phyloP scores from a whole-genome alignment of 2,888 invertebrate genomes.

The Apantesis nais region DNA sequence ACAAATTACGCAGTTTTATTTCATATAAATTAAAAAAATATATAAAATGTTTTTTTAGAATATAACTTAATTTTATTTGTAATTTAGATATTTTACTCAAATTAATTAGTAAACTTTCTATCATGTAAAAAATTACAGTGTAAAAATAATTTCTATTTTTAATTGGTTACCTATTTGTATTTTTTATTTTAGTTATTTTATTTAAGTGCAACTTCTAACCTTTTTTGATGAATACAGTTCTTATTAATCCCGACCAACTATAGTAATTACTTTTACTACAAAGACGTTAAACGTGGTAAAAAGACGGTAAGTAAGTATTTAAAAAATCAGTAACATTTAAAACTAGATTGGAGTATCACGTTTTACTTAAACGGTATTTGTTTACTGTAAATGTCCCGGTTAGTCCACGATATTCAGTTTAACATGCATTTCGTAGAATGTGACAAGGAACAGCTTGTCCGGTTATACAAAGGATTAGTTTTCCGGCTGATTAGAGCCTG shows the following conservation, averaged over 20 bases:
- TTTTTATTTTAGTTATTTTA: background rate
- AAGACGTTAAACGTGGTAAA: background rate
- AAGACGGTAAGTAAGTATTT: background rate
- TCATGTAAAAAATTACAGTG: too few species aligned
- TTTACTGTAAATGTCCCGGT: background rate
- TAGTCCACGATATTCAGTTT: background rate
- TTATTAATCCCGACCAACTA: background rate
- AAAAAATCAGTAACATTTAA: background rate
- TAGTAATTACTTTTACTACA: background rate
- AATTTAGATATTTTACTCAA: background rate
- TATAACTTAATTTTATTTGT: background rate
- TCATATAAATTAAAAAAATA: too few species aligned
- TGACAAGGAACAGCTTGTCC: background rate
- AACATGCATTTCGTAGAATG: background rate
- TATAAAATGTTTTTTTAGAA: background rate
- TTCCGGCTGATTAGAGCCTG: background rate
- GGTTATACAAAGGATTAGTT: background rate
- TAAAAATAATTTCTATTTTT: too few species aligned
- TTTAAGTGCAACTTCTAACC: too few species aligned
- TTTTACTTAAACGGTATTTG: background rate
- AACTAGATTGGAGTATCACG: background rate
- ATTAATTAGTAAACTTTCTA: background rate
- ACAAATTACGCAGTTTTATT: background rate
- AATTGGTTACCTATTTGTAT: rapidly evolving
- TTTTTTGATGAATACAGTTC: too few species aligned